Percentiles rank a stretch among this genome's conserved stretches.
Evolutionary conservation across 2,113 vertebrate species (phyloP).

Genomic region (Steatornis caripensis): DNA sequence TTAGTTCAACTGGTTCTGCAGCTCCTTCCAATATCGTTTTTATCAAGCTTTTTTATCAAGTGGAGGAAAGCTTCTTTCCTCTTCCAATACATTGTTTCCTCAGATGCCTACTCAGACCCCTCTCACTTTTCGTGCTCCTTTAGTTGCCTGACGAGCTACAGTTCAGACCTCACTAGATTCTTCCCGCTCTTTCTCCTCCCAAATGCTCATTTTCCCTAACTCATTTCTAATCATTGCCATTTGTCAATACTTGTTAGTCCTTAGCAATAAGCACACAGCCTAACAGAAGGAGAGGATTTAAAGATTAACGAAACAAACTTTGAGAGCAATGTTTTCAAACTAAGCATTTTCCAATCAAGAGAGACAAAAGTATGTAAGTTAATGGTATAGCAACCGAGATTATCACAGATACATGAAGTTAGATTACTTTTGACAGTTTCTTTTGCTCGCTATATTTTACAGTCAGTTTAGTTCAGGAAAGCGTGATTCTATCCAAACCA

Average conservation of each 20-base stretch:
- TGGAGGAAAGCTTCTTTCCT: background rate
- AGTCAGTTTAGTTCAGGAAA: background rate
- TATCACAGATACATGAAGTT: background rate
- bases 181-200: background rate
- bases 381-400: background rate
- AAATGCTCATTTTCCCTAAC: background rate
- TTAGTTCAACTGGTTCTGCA: background rate
- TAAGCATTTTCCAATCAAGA: background rate
- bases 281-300: background rate
- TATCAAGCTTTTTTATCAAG: background rate
- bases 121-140: background rate
- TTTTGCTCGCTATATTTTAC: background rate
- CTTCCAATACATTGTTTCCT: background rate
- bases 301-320: background rate
- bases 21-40: background rate
- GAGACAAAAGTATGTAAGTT: background rate
- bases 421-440: background rate
- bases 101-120: background rate
- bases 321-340: background rate
- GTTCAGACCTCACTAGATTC: background rate
- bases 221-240: background rate
- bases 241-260: background rate
- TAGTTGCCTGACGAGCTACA: background rate
- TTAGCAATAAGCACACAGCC: background rate
- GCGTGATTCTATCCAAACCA: background rate